These are phyloP conservation scores for Sebastiscus albofasciatus DNA, from an alignment of 2,797 vertebrate genomes.

Conservation along the genomic window DNA sequence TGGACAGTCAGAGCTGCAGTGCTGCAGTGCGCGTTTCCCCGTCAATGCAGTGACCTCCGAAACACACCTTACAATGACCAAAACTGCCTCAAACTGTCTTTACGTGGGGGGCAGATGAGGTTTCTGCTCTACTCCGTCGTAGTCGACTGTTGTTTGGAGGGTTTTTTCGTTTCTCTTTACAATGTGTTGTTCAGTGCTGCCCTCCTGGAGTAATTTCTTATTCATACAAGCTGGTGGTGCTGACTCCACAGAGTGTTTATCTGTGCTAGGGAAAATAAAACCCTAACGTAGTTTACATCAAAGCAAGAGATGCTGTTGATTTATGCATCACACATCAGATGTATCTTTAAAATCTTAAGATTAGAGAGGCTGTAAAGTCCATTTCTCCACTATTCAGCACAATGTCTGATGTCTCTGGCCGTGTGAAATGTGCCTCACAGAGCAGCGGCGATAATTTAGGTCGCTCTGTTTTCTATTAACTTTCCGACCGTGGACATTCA, in stretches of 20 bases:
- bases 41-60: not conserved
- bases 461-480: constrained; percentile 63
- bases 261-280: not conserved
- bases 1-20: not conserved
- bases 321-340: constrained; percentile 19
- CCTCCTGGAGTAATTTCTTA: constrained; percentile 30
- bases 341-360: constrained; percentile 27
- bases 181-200: constrained; percentile 2
- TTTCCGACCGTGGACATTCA: constrained; percentile 35
- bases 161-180: not conserved
- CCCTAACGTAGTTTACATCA: constrained; percentile 23
- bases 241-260: constrained; percentile 43
- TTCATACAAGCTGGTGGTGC: constrained; percentile 19
- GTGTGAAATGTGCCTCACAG: constrained; percentile 49
- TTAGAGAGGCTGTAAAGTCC: not conserved
- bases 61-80: not conserved
- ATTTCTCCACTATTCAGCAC: constrained; percentile 28
- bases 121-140: constrained; percentile 11
- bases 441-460: constrained; percentile 58
- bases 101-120: constrained; percentile 6
- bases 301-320: constrained; percentile 38
- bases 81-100: not conserved
- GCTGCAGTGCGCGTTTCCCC: not conserved
- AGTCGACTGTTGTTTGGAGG: constrained; percentile 1
- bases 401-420: constrained; percentile 35